Evolutionary conservation across 2,113 vertebrate species (phyloP), one percentile per base, ranked within the genome.

Genomic region (Pithys albifrons): DNA sequence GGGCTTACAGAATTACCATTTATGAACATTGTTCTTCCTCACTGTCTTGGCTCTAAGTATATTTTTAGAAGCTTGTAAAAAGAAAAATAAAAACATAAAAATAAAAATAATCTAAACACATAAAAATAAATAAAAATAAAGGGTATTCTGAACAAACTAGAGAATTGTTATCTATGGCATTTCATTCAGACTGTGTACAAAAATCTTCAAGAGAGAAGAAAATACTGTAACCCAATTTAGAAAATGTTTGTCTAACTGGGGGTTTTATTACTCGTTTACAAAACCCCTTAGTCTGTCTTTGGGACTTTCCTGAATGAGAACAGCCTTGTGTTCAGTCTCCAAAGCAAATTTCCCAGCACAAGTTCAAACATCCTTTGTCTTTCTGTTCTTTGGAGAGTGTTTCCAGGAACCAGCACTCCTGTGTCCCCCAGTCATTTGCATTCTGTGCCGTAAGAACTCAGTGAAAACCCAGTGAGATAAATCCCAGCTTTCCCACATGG

Each of bases 321-420:
- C 22, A 71, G 31, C 9, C 49, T 24, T 1, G 1, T 24, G 39
- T 58, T 83, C 19, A 0, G 10, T 76, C 33, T 85, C 78, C 31
- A 35, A 49, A 87, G 57, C 29, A 33, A 17, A 51, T 72, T 86
- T 88, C 61, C 69, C 45, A 1, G 33, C 83, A 59, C 37, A 64
- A 59, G 41, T 75, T 81, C 39, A 70, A 66, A 43, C 33, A n/a
- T 25, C 65, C 45, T 93, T 90, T 90, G 67, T 55, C 15, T 27
- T 69, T 49, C 48, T 89, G 33, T 16, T 27, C 14, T 33, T 8
- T 35, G 46, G 71, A n/a, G 35, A 37, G 41, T 9, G 48, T 78
- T 94, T 90, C 88, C 95, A 86, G 76, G 82, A 94, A 81, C 28
- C n/a, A 25, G 79, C 69, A 49, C 73, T 49, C 82, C 81, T 35